Evolutionary conservation across 2,888 invertebrate species (phyloP).

Genomic region (Empis livida): DNA sequence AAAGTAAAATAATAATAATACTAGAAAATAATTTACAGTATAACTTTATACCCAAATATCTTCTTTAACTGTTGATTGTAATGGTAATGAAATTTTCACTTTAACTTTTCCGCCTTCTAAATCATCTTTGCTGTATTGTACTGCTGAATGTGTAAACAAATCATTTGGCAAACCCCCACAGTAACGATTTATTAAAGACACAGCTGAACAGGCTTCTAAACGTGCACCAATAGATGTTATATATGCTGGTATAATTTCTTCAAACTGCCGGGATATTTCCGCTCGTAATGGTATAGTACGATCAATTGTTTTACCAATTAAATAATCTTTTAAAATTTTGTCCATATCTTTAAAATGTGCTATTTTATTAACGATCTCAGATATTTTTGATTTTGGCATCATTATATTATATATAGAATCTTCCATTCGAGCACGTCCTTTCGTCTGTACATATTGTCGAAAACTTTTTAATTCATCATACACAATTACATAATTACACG

Average conservation of each 20-base stretch:
- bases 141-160: slow-evolving; percentile 48
- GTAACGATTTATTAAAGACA: slow-evolving; percentile 58
- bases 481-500: slow-evolving; percentile 66
- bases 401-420: slow-evolving; percentile 49
- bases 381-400: slow-evolving; percentile 27
- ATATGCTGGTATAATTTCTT: slow-evolving; percentile 26
- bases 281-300: slow-evolving; percentile 40
- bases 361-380: slow-evolving; percentile 31
- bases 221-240: slow-evolving; percentile 12
- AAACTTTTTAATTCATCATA: slow-evolving; percentile 60
- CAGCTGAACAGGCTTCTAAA: slow-evolving; percentile 18
- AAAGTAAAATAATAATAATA: slow-evolving; percentile 11
- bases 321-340: slow-evolving; percentile 39
- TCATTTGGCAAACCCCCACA: slow-evolving; percentile 67
- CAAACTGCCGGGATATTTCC: slow-evolving; percentile 44
- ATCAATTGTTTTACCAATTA: slow-evolving; percentile 43
- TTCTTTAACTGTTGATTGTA: slow-evolving; percentile 60
- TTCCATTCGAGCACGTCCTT: slow-evolving; percentile 65
- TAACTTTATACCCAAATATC: slow-evolving; percentile 48
- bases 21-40: slow-evolving; percentile 6
- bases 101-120: slow-evolving; percentile 1
- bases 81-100: slow-evolving; percentile 54
- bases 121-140: slow-evolving; percentile 33
- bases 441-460: slow-evolving; percentile 77
- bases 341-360: slow-evolving; percentile 40